These are phyloP conservation scores for Crenichthys baileyi DNA, from an alignment of 2,797 vertebrate genomes.

Conservation along the genomic window DNA sequence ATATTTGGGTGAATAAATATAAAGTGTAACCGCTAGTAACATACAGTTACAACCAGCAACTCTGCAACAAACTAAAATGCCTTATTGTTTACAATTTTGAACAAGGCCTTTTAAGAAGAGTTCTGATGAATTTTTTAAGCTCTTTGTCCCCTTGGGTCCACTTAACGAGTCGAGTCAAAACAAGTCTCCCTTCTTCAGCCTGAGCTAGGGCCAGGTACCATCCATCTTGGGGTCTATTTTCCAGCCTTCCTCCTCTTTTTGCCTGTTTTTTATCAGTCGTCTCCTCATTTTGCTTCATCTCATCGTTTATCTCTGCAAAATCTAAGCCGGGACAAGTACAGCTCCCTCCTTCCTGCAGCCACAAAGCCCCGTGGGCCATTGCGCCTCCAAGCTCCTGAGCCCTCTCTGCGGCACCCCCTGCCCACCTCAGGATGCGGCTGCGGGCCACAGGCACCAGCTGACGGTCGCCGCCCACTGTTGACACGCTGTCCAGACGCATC, in stretches of 20 bases:
- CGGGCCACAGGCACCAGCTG: conserved; percentile 75
- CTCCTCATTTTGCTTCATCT: conserved; percentile 13
- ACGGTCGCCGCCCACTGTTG: conserved; percentile 74
- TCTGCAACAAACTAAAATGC: neutral
- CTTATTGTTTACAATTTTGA: conserved; percentile 42
- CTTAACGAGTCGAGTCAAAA: conserved; percentile 78
- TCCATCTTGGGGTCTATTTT: conserved; percentile 14
- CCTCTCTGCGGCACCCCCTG: conserved; percentile 70
- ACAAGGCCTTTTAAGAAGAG: conserved; percentile 78
- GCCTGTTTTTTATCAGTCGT: conserved; percentile 16
- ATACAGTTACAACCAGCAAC: neutral
- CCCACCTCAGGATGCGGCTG: conserved; percentile 81
- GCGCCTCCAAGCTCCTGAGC: conserved; percentile 73
- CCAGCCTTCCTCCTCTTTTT: conserved; percentile 32
- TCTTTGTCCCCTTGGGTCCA: conserved; percentile 82
- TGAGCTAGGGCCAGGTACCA: conserved; percentile 77
- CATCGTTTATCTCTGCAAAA: conserved; percentile 29
- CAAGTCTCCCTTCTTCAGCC: conserved; percentile 73
- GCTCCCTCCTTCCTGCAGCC: conserved; percentile 77
- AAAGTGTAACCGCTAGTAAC: too few relatives aligned
- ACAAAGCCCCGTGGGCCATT: conserved; percentile 76
- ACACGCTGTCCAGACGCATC: conserved; percentile 74
- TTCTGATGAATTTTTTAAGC: conserved; percentile 81
- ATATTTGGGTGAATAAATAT: neutral
- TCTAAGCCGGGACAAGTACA: conserved; percentile 82